phyloP scores from a whole-genome alignment of 2,888 invertebrate species.

The Rapana venosa region DNA sequence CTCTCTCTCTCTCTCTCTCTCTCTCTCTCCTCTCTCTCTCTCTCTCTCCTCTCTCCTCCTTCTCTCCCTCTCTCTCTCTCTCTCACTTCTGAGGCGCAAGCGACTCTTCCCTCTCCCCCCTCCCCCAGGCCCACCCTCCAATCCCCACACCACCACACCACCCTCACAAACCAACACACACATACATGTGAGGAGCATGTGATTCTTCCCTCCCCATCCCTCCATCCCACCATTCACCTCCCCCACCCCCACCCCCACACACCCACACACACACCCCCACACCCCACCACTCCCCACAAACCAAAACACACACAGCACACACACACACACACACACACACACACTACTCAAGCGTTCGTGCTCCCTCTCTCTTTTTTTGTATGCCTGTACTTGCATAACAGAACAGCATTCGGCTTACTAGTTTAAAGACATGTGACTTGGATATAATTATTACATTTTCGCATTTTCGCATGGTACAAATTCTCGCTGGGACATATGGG shows the following conservation, averaged over 20 bases:
- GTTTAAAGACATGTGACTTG: too few species aligned
- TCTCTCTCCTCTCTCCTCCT: not conserved
- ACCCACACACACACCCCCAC: not conserved
- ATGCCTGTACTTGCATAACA: not conserved
- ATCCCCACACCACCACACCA: too few species aligned
- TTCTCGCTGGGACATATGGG: too few species aligned
- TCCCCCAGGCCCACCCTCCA: too few species aligned
- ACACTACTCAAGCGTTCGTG: not conserved
- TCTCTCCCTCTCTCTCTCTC: not conserved
- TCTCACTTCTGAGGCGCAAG: not conserved
- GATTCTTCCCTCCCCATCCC: too few species aligned
- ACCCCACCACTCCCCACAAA: too few species aligned
- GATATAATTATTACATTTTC: too few species aligned
- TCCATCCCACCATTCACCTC: not conserved
- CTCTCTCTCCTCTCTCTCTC: not conserved
- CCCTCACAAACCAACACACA: too few species aligned
- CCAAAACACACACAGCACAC: not conserved
- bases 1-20: not conserved
- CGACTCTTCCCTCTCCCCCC: too few species aligned
- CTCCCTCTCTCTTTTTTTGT: not conserved
- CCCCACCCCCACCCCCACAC: not conserved
- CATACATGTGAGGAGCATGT: too few species aligned
- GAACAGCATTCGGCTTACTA: too few species aligned
- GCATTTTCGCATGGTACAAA: too few species aligned
- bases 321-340: conserved; percentile 23